Base-by-base conservation (phyloP, 2,888 invertebrate species). In the Saturnia japonica region DNA sequence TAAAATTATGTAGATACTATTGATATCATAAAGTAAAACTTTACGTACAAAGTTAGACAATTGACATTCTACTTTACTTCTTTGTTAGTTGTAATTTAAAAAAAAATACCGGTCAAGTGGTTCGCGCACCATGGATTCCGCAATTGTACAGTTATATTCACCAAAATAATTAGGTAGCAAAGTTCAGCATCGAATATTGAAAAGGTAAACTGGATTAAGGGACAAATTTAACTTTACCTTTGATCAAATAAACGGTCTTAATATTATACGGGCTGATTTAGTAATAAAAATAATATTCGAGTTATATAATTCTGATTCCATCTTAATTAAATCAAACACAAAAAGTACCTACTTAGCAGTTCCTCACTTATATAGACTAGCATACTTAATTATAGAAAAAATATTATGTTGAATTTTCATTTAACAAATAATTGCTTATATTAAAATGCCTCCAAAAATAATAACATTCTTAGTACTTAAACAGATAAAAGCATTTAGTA, bases 401-500 rank as follows among this genome's bases (percentile, higher is more conserved):
- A 60, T 60, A 60, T 60, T 12, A 28, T 19, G 28, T 25, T 60
- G 14, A 28, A 3, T 60, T 14, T 60, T 60, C 2, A 12, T 60
- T 60, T 12, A 60, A 19, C 14, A 60, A 25, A 60, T 60, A 60
- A 64, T 40, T 64, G 64, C 64, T n/a, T 40, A 64, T 9, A 64
- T 40, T 64, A 64, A 64, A 64, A 64, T 64, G 64, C 64, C 64
- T 64, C 64, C 40, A 64, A 64, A 64, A 64, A 64, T 64, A 64
- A 64, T 40, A 62, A 60, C 28, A 14, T 54, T 8, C 47, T 68
- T 68, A 47, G 54, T 54, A 28, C 16, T 28, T 60, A 68, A 54
- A 68, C 45, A 54, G 54, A 68, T 40, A 54, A 68, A 68, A 68
- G 40, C 47, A 68, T 54, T 54, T 68, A 54, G 47, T 19, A 51